Conservation (phyloP, 2,797 vertebrate genomes). For the Adrianichthys oophorus region DNA sequence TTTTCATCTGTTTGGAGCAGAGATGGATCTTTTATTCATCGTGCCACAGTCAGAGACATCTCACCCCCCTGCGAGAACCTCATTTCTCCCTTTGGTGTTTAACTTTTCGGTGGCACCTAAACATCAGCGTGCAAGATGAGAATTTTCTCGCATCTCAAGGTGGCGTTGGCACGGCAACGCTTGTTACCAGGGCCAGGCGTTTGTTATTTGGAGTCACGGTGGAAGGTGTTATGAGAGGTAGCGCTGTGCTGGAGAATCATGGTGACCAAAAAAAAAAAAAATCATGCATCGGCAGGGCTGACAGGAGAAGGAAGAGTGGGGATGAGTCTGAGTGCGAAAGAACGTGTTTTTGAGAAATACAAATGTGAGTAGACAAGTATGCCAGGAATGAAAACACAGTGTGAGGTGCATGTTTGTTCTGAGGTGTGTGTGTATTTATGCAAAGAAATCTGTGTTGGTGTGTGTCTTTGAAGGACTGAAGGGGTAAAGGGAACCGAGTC, state of each 20-base stretch:
- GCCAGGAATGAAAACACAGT: conserved; percentile 22
- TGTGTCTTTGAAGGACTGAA: conserved; percentile 2
- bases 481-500: conserved; percentile 23
- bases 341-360: conserved; percentile 17
- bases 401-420: conserved; percentile 25
- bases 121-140: conserved; percentile 52
- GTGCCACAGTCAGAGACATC: conserved; percentile 7
- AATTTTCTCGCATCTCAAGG: conserved; percentile 55
- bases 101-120: conserved; percentile 48
- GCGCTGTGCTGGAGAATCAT: conserved; percentile 48
- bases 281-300: conserved; percentile 60
- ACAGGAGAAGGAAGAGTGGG: conserved; percentile 20
- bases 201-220: conserved; percentile 39
- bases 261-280: conserved; percentile 54
- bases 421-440: conserved; percentile 17
- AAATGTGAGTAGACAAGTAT: conserved; percentile 13
- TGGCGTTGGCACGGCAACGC: conserved; percentile 66
- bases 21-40: conserved; percentile 22
- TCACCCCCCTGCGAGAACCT: conserved; percentile 24
- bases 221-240: conserved; percentile 61
- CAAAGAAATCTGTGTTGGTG: conserved; percentile 6
- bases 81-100: conserved; percentile 31
- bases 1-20: neutral
- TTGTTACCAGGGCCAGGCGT: conserved; percentile 38
- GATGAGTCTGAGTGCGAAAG: conserved; percentile 16